Percentiles rank a stretch among this genome's conserved stretches.
These are phyloP conservation scores for Sturnira hondurensis DNA, from an alignment of 2,113 vertebrate genomes.

Conservation along the genomic window DNA sequence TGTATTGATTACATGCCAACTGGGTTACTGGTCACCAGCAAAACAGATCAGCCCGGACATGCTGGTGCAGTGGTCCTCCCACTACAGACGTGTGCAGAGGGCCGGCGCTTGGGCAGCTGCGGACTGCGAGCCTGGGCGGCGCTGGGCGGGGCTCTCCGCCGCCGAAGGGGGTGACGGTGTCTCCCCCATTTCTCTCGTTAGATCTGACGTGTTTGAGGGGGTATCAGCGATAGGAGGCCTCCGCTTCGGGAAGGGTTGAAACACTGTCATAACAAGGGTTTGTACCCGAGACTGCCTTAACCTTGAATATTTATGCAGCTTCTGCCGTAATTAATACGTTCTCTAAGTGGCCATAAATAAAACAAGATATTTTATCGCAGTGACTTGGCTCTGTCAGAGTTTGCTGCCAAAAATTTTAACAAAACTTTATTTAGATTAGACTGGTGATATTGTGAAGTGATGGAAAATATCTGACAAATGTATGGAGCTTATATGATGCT, in stretches of 20 bases:
- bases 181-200: not conserved
- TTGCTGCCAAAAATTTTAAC: not conserved
- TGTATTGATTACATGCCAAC: not conserved
- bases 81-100: accelerated
- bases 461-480: not conserved
- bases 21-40: not conserved
- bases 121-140: not conserved
- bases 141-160: not conserved
- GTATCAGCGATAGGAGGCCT: not conserved
- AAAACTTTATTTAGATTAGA: not conserved
- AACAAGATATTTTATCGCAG: not conserved
- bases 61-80: not conserved
- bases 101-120: not conserved
- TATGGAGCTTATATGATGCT: not conserved
- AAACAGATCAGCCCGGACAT: not conserved
- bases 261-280: not conserved
- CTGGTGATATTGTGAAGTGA: not conserved
- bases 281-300: not conserved
- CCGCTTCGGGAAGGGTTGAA: not conserved
- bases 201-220: not conserved
- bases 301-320: not conserved
- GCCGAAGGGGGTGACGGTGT: not conserved
- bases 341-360: not conserved
- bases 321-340: not conserved
- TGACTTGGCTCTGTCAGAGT: not conserved